Percentiles rank a stretch among this genome's conserved stretches.
These are phyloP conservation scores for Frankliniella fusca DNA, from an alignment of 2,888 invertebrate species.

Conservation along the genomic window DNA sequence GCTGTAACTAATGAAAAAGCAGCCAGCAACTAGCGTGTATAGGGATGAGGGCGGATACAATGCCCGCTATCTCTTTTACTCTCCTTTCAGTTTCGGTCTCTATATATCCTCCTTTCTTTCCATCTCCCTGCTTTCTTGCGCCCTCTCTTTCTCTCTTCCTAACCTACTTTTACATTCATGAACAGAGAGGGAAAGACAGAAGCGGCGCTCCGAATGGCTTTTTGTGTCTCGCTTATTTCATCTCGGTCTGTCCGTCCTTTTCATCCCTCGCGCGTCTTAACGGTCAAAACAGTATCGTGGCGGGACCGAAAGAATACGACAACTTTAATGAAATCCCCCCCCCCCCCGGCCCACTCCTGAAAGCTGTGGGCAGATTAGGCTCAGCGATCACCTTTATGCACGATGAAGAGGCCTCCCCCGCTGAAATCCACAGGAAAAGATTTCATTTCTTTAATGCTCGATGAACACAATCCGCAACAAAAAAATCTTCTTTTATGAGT, in stretches of 20 bases:
- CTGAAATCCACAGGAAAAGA: no score
- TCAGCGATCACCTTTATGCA: neutral
- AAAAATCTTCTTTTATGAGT: no score
- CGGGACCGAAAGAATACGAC: constrained; percentile 3
- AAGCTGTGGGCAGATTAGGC: neutral
- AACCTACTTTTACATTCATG: neutral
- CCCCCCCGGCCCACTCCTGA: neutral
- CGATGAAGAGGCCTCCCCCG: neutral
- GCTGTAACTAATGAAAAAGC: no score
- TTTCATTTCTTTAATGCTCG: no score
- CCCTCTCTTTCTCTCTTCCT: neutral
- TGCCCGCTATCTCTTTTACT: no score
- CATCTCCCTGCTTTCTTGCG: neutral
- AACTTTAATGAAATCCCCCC: constrained; percentile 17
- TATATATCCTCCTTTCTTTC: no score
- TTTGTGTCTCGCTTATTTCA: neutral
- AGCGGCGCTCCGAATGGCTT: neutral
- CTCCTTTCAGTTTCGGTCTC: no score
- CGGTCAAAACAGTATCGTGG: neutral
- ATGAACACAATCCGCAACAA: no score
- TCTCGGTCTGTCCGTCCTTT: neutral
- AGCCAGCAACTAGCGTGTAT: no score
- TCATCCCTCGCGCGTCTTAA: neutral
- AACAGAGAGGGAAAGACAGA: neutral
- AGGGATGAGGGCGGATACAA: no score